Conservation (phyloP, 2,113 vertebrate species). For the Neodontobutis hainanensis region DNA sequence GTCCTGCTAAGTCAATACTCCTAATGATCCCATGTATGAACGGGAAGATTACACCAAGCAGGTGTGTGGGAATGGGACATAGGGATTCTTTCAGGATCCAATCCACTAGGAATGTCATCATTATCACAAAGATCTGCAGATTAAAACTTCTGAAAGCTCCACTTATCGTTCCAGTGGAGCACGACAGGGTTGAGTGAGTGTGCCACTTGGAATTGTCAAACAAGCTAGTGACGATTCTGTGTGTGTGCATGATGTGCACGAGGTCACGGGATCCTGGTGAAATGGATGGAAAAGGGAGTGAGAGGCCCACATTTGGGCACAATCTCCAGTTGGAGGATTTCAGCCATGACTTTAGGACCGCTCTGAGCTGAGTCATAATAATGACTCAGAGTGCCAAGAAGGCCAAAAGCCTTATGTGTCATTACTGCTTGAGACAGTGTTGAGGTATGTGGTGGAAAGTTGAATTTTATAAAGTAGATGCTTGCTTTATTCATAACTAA, state of each 20-base stretch:
- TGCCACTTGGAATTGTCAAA: conserved; percentile 68
- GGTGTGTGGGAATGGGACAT: conserved; percentile 53
- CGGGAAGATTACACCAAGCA: conserved; percentile 54
- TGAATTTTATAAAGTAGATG: background rate
- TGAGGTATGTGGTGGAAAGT: conserved; percentile 13
- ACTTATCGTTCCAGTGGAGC: conserved; percentile 57
- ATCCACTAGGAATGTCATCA: conserved; percentile 58
- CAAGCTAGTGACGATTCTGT: conserved; percentile 36
- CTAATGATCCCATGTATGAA: conserved; percentile 49
- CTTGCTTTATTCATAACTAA: conserved; percentile 1
- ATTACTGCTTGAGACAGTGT: conserved; percentile 33
- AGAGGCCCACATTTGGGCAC: conserved; percentile 37
- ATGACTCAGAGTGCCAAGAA: conserved; percentile 44
- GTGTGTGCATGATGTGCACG: conserved; percentile 13
- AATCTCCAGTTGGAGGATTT: conserved; percentile 41
- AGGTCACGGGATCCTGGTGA: conserved; percentile 51
- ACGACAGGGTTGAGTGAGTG: conserved; percentile 44
- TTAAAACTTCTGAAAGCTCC: conserved; percentile 65
- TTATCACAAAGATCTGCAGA: conserved; percentile 70
- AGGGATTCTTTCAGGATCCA: conserved; percentile 49
- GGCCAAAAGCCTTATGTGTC: conserved; percentile 59
- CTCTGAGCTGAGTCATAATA: conserved; percentile 54
- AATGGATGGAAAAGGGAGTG: conserved; percentile 29
- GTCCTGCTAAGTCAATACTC: conserved; percentile 29
- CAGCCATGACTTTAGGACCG: conserved; percentile 47